phyloP scores from a whole-genome alignment of 2,888 invertebrate species.

The Chouioia cunea region DNA sequence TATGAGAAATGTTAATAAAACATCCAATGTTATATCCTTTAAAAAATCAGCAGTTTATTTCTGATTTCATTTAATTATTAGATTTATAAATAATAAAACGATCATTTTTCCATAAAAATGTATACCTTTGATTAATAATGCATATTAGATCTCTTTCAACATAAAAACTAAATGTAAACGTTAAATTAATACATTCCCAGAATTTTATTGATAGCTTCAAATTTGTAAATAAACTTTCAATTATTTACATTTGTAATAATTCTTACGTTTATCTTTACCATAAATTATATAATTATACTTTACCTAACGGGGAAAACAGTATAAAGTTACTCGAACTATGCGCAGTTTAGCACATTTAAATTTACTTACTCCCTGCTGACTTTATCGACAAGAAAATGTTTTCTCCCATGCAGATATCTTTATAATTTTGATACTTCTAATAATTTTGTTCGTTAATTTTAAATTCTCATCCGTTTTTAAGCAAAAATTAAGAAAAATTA shows the following conservation, averaged over 20 bases:
- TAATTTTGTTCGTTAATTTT: conserved; percentile 89
- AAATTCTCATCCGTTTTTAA: conserved; percentile 89
- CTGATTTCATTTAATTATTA: conserved; percentile 78
- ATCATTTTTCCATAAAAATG: not conserved
- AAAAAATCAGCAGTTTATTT: conserved; percentile 77
- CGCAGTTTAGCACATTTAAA: not conserved
- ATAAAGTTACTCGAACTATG: conserved; percentile 77
- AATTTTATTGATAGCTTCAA: conserved; percentile 74
- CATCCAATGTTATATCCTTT: conserved; percentile 75
- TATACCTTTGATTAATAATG: conserved; percentile 61
- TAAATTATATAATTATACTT: conserved; percentile 27
- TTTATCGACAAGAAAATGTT: conserved; percentile 77
- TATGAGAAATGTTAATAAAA: conserved; percentile 75
- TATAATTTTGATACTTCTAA: conserved; percentile 87
- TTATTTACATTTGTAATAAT: too few relatives aligned
- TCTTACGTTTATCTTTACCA: too few relatives aligned
- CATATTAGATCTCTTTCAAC: conserved; percentile 53
- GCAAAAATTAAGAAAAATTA: too few relatives aligned
- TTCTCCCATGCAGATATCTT: conserved; percentile 93
- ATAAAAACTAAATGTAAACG: conserved; percentile 67
- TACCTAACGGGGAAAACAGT: conserved; percentile 75
- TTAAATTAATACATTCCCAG: conserved; percentile 76
- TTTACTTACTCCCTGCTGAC: conserved; percentile 64
- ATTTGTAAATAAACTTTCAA: not conserved
- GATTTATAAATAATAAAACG: conserved; percentile 71